Evolutionary conservation across 2,888 invertebrate species (phyloP), one percentile per base, ranked within the genome.

Genomic region (Melanostoma scalare): DNA sequence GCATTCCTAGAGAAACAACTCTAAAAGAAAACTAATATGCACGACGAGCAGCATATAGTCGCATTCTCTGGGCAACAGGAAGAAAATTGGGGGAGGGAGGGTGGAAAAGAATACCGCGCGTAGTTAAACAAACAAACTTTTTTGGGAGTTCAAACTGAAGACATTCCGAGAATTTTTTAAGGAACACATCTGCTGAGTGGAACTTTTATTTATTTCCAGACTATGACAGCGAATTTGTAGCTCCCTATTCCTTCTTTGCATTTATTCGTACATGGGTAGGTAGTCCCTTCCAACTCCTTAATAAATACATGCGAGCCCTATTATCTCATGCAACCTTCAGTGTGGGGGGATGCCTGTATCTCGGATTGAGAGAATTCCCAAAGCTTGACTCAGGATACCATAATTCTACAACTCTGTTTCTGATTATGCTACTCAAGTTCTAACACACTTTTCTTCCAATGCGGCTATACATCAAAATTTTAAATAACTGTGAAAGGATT

Each of bases 401-500:
- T 36, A 55, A 10, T 55, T 44, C 4, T 40, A 56, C 2, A 36
- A n/a, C 5, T 35, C 6, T 46, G 42, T 53, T n/a, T n/a, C 38
- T 75, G 67, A 73, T 73, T 73, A 78, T 55, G 52, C 56, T 73
- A 33, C 63, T 68, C 58, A 42, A 68, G 8, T 75, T 69, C 20
- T 33, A 33, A 55, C 10, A 52, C 50, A 55, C 55, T 48, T 48
- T 48, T 6, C 48, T 60, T 40, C 71, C 67, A 31, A 35, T 56
- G 68, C 46, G 63, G 38, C 65, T 55, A 74, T 78, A 74, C 78
- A 67, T 74, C 82, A 78, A 81, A 58, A 69, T 67, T 72, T 84
- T 69, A 78, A 84, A 84, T 78, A 78, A 84, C 65, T 74, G 69
- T 74, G 65, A 35, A 78, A 69, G 68, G 78, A 65, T 69, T 82